Evolutionary conservation across 2,888 invertebrate genomes (phyloP), one percentile per base, ranked within the genome.

Genomic region (Cremastobaeus sp.): DNA sequence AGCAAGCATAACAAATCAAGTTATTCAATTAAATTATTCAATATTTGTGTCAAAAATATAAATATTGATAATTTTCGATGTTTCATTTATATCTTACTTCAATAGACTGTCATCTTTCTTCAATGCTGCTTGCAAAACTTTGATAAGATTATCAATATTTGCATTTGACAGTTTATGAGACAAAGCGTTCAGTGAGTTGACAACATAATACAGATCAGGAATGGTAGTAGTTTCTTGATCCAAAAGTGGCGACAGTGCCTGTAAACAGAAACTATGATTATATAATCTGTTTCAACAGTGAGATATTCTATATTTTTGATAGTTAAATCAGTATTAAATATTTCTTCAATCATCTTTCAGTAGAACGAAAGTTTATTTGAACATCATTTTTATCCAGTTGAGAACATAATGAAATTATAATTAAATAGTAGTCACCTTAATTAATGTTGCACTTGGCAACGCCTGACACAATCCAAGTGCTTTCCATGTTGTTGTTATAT

Each of bases 21-120:
- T n/a, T n/a, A n/a, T n/a, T n/a, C n/a, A n/a, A n/a, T n/a, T n/a
- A n/a, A n/a, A n/a, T n/a, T n/a, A n/a, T n/a, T n/a, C n/a, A n/a
- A n/a, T n/a, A n/a, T n/a, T n/a, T n/a, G n/a, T n/a, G n/a, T n/a
- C n/a, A n/a, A n/a, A n/a, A n/a, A n/a, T n/a, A n/a, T n/a, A n/a
- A n/a, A n/a, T n/a, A n/a, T n/a, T n/a, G n/a, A n/a, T n/a, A n/a
- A n/a, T n/a, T n/a, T n/a, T n/a, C n/a, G n/a, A n/a, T n/a, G n/a
- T n/a, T n/a, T n/a, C n/a, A n/a, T n/a, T n/a, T n/a, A 28, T 30
- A 8, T 14, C 89, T 89, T 85, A 93, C 93, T 92, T 93, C 37
- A 90, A 89, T 14, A 93, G 89, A 71, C 93, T 92, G 82, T 96
- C 96, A 88, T 97, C 97, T 81, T 94, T 94, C 85, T 96, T 96